Evolutionary conservation across 2,888 invertebrate species (phyloP).

Genomic region (Philaethria dido): DNA sequence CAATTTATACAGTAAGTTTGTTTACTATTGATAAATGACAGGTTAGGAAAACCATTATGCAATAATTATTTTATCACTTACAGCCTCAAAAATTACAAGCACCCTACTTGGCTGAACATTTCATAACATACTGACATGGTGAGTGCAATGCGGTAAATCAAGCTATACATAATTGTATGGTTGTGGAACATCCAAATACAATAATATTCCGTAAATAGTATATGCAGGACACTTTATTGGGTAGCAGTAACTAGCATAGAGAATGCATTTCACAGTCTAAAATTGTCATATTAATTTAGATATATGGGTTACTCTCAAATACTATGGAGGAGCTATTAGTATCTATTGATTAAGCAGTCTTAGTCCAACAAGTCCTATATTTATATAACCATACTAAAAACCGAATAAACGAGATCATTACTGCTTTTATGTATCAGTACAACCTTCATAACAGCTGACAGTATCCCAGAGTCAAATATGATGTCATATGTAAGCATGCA

Average conservation of each 20-base stretch:
- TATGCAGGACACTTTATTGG: background rate
- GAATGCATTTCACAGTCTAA: background rate
- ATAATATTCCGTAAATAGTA: constrained; percentile 5
- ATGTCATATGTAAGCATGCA: constrained; percentile 36
- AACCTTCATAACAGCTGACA: constrained; percentile 41
- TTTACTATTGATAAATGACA: constrained; percentile 11
- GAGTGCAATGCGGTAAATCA: constrained; percentile 11
- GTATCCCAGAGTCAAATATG: constrained; percentile 40
- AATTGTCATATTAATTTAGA: constrained; percentile 12
- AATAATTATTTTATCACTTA: constrained; percentile 35
- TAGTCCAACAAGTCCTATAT: constrained; percentile 40
- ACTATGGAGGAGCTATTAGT: constrained; percentile 41
- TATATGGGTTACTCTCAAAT: constrained; percentile 53
- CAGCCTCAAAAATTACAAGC: constrained; percentile 36
- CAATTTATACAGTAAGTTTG: constrained; percentile 12
- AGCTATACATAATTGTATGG: background rate
- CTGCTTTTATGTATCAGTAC: constrained; percentile 36
- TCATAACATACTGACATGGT: constrained; percentile 21
- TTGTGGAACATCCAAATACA: background rate
- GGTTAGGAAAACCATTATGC: constrained; percentile 6
- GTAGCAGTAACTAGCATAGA: background rate
- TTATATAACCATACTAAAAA: constrained; percentile 36
- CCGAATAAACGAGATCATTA: constrained; percentile 42
- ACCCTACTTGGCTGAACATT: constrained; percentile 41
- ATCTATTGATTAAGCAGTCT: constrained; percentile 40